A percentile compares a stretch with the other conserved stretches of the same genome.
Evolutionary conservation across 2,797 vertebrate genomes (phyloP).

Genomic region (Lacerta agilis): DNA sequence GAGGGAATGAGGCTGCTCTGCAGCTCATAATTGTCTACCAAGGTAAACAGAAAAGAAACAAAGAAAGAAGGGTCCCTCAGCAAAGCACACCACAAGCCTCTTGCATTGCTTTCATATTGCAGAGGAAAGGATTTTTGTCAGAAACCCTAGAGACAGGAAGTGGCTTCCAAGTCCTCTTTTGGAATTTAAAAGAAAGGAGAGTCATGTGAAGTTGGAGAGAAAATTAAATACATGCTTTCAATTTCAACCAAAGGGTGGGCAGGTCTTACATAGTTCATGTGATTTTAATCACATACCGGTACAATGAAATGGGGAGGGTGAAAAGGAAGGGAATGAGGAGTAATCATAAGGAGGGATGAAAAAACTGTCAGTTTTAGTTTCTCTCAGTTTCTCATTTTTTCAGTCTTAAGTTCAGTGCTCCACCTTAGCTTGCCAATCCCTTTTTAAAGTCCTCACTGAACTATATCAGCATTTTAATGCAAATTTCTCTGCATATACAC

Average conservation of each 20-base stretch:
- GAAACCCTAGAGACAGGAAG: slow-evolving; percentile 18
- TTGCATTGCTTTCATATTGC: background rate
- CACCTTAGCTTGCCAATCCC: no score
- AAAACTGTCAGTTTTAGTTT: no score
- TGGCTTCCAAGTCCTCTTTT: slow-evolving; percentile 9
- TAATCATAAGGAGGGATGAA: slow-evolving; percentile 10
- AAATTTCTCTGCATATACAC: no score
- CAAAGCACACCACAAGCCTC: background rate
- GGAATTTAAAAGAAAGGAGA: slow-evolving; percentile 6
- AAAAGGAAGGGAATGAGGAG: slow-evolving; percentile 26
- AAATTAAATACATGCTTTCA: slow-evolving; percentile 50
- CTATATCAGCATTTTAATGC: no score
- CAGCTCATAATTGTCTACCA: background rate
- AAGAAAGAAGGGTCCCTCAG: background rate
- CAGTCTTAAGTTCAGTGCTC: no score
- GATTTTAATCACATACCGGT: slow-evolving; percentile 20
- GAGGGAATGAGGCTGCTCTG: background rate
- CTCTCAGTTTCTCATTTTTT: no score
- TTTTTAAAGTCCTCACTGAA: no score
- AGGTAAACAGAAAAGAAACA: background rate
- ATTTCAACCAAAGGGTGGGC: background rate
- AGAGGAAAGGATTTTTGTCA: background rate
- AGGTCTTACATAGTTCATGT: slow-evolving; percentile 28
- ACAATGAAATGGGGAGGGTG: slow-evolving; percentile 25
- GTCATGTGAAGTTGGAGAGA: background rate